Percentiles rank a stretch among this genome's conserved stretches.
phyloP scores from a whole-genome alignment of 1,140 invertebrate genomes.

The Andrena cerasifolii region DNA sequence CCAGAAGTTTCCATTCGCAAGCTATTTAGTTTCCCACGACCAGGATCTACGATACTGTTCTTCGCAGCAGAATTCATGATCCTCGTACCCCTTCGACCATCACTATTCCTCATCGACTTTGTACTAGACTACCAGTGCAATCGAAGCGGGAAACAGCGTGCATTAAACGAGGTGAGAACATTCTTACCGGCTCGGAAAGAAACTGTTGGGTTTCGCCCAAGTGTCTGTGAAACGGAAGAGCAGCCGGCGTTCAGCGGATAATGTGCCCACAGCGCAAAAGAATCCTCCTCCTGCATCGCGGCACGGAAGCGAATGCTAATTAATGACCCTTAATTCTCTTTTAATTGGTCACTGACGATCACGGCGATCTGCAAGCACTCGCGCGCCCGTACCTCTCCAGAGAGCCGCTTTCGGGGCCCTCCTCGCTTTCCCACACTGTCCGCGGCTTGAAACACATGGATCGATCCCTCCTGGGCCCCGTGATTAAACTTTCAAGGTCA shows the following conservation, averaged over 20 bases:
- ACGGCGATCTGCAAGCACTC: slow-evolving; percentile 67
- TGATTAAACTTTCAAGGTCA: slow-evolving; percentile 50
- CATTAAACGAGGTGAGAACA: slow-evolving; percentile 70
- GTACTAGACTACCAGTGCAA: neutral
- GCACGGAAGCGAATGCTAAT: slow-evolving; percentile 81
- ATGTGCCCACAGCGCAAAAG: slow-evolving; percentile 75
- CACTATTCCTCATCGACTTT: neutral
- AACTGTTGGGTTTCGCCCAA: slow-evolving; percentile 50
- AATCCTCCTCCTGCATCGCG: slow-evolving; percentile 67
- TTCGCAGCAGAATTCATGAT: neutral
- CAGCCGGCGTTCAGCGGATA: slow-evolving; percentile 72
- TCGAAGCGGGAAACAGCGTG: slow-evolving; percentile 40
- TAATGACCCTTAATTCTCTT: slow-evolving; percentile 82
- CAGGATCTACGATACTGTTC: neutral
- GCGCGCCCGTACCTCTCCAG: slow-evolving; percentile 34
- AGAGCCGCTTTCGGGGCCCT: slow-evolving; percentile 12
- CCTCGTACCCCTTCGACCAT: neutral
- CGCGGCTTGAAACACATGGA: slow-evolving; percentile 18
- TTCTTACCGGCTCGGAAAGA: slow-evolving; percentile 48
- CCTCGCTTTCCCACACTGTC: slow-evolving; percentile 54
- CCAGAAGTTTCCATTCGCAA: neutral
- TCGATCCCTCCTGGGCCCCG: slow-evolving; percentile 40
- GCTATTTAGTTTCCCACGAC: slow-evolving; percentile 2
- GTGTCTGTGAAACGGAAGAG: slow-evolving; percentile 65
- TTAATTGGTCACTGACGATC: slow-evolving; percentile 78